Evolutionary conservation across 2,888 invertebrate genomes (phyloP).

Genomic region (Tribolium freemani): DNA sequence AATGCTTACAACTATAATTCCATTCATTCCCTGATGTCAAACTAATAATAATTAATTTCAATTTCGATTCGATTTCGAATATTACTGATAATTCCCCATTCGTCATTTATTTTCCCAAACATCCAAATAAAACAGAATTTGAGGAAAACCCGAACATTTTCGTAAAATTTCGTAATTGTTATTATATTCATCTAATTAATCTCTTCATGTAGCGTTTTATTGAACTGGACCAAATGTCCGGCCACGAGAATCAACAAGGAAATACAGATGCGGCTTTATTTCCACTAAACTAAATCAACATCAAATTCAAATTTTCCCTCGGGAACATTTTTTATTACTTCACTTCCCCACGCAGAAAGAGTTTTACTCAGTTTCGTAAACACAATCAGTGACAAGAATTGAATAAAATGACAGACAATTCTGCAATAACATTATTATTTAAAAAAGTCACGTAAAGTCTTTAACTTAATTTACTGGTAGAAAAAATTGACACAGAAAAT

Average conservation of each 20-base stretch:
- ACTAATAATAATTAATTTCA: background rate
- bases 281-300: slow-evolving; percentile 20
- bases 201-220: slow-evolving; percentile 45
- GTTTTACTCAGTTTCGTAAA: background rate
- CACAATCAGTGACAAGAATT: background rate
- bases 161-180: slow-evolving; percentile 22
- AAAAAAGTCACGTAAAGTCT: background rate
- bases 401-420: background rate
- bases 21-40: background rate
- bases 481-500: too few species aligned
- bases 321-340: background rate
- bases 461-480: too few species aligned
- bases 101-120: background rate
- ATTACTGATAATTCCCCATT: background rate
- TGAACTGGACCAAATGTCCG: slow-evolving; percentile 45
- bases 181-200: slow-evolving; percentile 35
- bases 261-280: slow-evolving; percentile 23
- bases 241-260: slow-evolving; percentile 42
- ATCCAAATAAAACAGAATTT: background rate
- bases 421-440: background rate
- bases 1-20: slow-evolving; percentile 6
- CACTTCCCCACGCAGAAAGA: background rate
- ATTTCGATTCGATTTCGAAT: background rate
- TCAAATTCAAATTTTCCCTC: background rate
- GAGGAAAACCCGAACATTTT: background rate